A percentile compares a stretch with the other conserved stretches of the same genome.
Conservation (phyloP, 2,113 vertebrate genomes). For the Noturus placidus region DNA sequence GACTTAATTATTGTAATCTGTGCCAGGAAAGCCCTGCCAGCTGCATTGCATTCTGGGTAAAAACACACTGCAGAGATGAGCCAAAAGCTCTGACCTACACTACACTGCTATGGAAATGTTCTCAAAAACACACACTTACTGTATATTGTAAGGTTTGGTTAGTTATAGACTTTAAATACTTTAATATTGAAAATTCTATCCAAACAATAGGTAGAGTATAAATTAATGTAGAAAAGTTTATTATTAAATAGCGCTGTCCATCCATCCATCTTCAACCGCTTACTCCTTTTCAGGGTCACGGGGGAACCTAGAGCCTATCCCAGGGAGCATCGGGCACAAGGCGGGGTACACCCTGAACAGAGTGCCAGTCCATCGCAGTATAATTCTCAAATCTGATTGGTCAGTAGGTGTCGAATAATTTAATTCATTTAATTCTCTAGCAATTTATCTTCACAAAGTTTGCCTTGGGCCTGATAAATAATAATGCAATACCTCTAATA, state of each 20-base stretch:
- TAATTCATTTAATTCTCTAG: not conserved
- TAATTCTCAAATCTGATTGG: not conserved
- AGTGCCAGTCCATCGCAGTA: too few relatives aligned
- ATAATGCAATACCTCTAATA: not conserved
- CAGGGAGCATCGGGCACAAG: too few relatives aligned
- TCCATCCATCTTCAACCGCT: too few relatives aligned
- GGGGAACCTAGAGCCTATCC: too few relatives aligned
- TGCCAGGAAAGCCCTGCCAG: not conserved
- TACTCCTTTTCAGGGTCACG: too few relatives aligned
- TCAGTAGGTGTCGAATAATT: not conserved
- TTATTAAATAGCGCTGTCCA: not conserved
- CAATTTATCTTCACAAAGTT: not conserved
- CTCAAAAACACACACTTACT: not conserved
- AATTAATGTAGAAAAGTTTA: not conserved
- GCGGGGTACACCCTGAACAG: too few relatives aligned
- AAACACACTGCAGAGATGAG: not conserved
- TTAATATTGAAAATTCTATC: not conserved
- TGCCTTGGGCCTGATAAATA: not conserved
- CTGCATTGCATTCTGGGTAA: constrained; percentile 13
- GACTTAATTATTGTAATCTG: constrained; percentile 26
- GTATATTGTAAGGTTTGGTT: not conserved
- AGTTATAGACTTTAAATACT: not conserved
- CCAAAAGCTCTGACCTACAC: not conserved
- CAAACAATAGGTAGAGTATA: not conserved
- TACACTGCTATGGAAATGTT: not conserved